These are phyloP conservation scores for Sphaerophoria taeniata DNA, from an alignment of 2,888 invertebrate genomes.

Conservation along the genomic window DNA sequence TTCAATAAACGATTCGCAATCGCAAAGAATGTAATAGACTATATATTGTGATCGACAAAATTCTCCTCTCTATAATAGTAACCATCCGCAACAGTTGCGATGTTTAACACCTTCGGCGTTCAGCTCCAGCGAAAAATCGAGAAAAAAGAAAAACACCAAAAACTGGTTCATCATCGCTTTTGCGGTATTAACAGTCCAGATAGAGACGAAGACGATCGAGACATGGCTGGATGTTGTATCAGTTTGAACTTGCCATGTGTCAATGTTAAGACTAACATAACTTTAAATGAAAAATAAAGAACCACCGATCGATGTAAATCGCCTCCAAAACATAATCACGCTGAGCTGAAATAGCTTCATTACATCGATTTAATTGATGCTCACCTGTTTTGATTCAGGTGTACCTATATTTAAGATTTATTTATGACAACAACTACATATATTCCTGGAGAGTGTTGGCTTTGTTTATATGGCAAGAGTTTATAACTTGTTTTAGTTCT, in stretches of 20 bases:
- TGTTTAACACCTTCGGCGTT: constrained; percentile 66
- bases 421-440: constrained; percentile 56
- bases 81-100: constrained; percentile 53
- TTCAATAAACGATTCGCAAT: too few relatives aligned
- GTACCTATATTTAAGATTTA: constrained; percentile 67
- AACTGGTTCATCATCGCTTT: constrained; percentile 61
- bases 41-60: constrained; percentile 24
- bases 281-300: constrained; percentile 27
- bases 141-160: too few relatives aligned
- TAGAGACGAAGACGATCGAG: constrained; percentile 21
- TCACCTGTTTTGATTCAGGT: constrained; percentile 67
- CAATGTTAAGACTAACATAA: constrained; percentile 63
- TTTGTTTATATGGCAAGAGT: constrained; percentile 52
- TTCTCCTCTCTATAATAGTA: not conserved
- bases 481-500: constrained; percentile 49
- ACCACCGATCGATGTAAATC: constrained; percentile 59
- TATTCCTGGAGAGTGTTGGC: constrained; percentile 54
- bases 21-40: constrained; percentile 17
- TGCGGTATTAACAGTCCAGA: too few relatives aligned
- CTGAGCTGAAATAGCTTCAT: constrained; percentile 75
- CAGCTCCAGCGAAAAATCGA: constrained; percentile 50
- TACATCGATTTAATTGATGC: constrained; percentile 74
- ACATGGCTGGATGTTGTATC: constrained; percentile 60
- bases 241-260: constrained; percentile 66
- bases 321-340: constrained; percentile 70